Base-by-base conservation (phyloP, 23 tunicate genomes). In the Clavelina lepadiformis region DNA sequence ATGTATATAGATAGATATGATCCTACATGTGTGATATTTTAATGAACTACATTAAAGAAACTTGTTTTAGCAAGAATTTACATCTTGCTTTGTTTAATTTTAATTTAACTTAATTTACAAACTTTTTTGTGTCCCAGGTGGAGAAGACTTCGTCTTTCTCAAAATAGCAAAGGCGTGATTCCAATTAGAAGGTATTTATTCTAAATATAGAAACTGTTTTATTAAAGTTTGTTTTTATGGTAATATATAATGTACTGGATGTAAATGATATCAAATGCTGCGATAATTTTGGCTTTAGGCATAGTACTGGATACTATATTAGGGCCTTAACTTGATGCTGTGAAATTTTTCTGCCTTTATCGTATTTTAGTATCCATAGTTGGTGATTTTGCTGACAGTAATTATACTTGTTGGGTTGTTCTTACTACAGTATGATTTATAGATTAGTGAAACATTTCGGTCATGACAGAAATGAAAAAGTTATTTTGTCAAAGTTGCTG, bases 401-500 rank as follows among this genome's bases (percentile, higher is more conserved):
- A n/a, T n/a, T n/a, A n/a, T n/a, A n/a, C n/a, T n/a, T n/a, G n/a
- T n/a, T n/a, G n/a, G n/a, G n/a, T n/a, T n/a, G n/a, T n/a, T n/a
- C n/a, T n/a, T n/a, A n/a, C n/a, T n/a, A n/a, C n/a, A n/a, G n/a
- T n/a, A n/a, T n/a, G n/a, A 15, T 63, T 8, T 35, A 3, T 44
- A 88, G 96, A 28, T 33, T 88, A 19, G 72, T 67, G n/a, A 88
- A 83, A 69, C 79, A 67, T n/a, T 88, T 88, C 28, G 62, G 82
- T 30, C 69, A 76, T 32, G 96, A 76, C 76, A 80, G 68, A 55
- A 88, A 62, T 33, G 81, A 85, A 1, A 88, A 88, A 54, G 46
- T 47, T 38, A 37, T 83, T 23, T 57, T 88, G 11, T 77, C 61
- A 54, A 73, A 72, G 27, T 28, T 80, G 7, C 80, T 73, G 53